Evolutionary conservation across 2,113 vertebrate genomes (phyloP).

Genomic region (human): GRCh38 chr3:101717501-101718000

Average conservation of each 20-base stretch:
- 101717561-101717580: no score
- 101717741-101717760: not conserved
- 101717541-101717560: no score
- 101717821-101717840: not conserved
- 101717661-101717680: no score
- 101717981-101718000: not conserved
- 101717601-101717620: no score
- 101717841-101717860: not conserved
- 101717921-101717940: not conserved
- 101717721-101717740: not conserved
- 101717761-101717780: not conserved
- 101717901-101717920: not conserved
- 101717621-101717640: no score
- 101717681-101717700: no score
- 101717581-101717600: no score
- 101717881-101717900: not conserved
- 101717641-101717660: no score
- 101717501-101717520: no score
- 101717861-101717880: not conserved
- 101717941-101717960: not conserved
- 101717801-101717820: not conserved
- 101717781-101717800: not conserved
- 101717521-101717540: no score
- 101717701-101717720: no score
- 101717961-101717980: not conserved